Evolutionary conservation across 2,797 vertebrate genomes (phyloP).

Genomic region (Microchirus variegatus): DNA sequence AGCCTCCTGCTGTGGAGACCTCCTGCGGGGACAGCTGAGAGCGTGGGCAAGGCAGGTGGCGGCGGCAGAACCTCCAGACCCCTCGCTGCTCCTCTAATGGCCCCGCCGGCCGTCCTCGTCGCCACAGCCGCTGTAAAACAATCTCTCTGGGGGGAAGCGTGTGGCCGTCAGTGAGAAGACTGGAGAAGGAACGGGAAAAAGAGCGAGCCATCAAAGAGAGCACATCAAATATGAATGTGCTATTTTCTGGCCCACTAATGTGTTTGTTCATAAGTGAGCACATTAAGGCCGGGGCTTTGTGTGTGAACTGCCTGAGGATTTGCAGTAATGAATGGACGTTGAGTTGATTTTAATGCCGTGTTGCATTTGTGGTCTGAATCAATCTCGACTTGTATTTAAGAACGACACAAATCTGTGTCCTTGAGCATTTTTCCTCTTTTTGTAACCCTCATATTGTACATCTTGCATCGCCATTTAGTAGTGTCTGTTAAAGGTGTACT

Average conservation of each 20-base stretch:
- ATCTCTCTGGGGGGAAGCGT: constrained; percentile 52
- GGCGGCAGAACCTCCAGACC: constrained; percentile 66
- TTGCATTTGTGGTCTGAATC: constrained; percentile 15
- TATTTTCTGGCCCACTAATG: constrained; percentile 74
- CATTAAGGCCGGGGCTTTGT: constrained; percentile 60
- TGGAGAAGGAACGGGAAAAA: constrained; percentile 9
- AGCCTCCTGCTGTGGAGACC: constrained; percentile 63
- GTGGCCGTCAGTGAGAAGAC: constrained; percentile 54
- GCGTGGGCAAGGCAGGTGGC: constrained; percentile 68
- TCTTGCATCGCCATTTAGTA: no score
- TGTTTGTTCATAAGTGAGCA: constrained; percentile 79
- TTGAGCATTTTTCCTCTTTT: no score
- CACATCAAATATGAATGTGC: constrained; percentile 77
- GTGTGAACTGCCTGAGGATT: constrained; percentile 66
- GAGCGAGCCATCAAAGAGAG: constrained; percentile 47
- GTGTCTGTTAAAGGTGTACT: no score
- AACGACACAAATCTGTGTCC: no score
- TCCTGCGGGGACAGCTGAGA: constrained; percentile 51
- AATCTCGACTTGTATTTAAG: constrained; percentile 9
- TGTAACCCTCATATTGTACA: no score
- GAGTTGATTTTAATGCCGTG: constrained; percentile 37
- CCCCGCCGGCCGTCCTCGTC: constrained; percentile 51
- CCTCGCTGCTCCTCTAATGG: constrained; percentile 73
- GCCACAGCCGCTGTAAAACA: constrained; percentile 49
- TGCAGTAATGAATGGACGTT: constrained; percentile 51